Conservation (phyloP, 1,140 invertebrate genomes). For the Eulimnadia texana region DNA sequence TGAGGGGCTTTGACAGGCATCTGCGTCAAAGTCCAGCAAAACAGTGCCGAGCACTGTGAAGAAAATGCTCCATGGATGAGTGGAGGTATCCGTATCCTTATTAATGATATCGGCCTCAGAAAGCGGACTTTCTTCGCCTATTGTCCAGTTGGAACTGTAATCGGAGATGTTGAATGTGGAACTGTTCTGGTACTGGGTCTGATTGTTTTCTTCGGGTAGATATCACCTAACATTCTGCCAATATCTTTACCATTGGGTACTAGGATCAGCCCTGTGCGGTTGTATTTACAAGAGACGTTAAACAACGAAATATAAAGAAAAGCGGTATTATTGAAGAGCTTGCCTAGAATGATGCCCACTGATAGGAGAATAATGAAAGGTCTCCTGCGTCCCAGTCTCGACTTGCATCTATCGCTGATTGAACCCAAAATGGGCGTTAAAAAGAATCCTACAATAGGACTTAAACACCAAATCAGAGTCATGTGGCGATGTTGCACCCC, state of each 20-base stretch:
- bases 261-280: conserved; percentile 52
- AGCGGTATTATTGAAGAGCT: conserved; percentile 21
- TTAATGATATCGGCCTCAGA: conserved; percentile 7
- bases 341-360: conserved; percentile 74
- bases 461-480: conserved; percentile 89
- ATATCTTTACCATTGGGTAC: conserved; percentile 80
- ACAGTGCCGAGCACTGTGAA: conserved; percentile 88
- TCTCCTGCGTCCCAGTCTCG: conserved; percentile 61
- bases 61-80: conserved; percentile 71
- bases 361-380: conserved; percentile 84
- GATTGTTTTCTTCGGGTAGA: conserved; percentile 18
- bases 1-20: conserved; percentile 86
- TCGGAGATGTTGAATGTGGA: neutral
- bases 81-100: conserved; percentile 7
- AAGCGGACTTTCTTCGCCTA: neutral
- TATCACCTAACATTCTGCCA: conserved; percentile 65
- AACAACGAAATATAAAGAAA: neutral
- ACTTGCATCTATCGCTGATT: conserved; percentile 72
- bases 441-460: conserved; percentile 81
- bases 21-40: conserved; percentile 85
- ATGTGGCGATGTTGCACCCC: conserved; percentile 80
- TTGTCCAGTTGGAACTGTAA: neutral
- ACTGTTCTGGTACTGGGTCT: neutral
- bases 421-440: conserved; percentile 82
- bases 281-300: neutral